These are phyloP conservation scores for Chesias legatella DNA, from an alignment of 2,888 invertebrate species.

Conservation along the genomic window DNA sequence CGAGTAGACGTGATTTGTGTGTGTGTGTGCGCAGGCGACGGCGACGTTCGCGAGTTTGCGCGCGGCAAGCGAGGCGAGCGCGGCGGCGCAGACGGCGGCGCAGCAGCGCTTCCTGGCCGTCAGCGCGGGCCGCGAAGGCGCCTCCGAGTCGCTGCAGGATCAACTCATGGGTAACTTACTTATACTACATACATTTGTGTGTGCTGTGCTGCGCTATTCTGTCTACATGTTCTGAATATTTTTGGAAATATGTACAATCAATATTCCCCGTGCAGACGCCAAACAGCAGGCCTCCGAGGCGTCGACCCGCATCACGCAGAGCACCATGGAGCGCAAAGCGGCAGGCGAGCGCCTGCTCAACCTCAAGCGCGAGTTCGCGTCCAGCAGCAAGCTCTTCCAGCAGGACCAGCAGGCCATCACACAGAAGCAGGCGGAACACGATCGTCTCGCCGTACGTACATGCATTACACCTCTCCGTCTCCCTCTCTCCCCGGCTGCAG, in stretches of 20 bases:
- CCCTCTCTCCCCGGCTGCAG: too few species aligned
- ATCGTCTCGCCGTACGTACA: conserved; percentile 71
- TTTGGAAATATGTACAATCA: too few species aligned
- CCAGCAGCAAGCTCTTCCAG: conserved; percentile 83
- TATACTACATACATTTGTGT: too few species aligned
- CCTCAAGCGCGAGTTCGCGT: conserved; percentile 84
- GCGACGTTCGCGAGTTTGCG: conserved; percentile 85
- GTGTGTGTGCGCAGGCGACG: conserved; percentile 68
- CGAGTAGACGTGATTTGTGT: too few species aligned
- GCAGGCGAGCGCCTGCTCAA: conserved; percentile 81
- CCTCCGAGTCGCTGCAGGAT: conserved; percentile 91
- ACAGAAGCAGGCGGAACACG: conserved; percentile 42
- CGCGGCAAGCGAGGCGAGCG: conserved; percentile 83
- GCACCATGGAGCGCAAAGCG: conserved; percentile 86
- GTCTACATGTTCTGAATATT: too few species aligned
- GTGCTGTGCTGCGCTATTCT: too few species aligned
- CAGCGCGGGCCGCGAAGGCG: conserved; percentile 89
- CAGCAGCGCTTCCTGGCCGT: conserved; percentile 91
- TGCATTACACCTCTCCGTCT: too few species aligned
- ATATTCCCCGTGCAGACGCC: too few species aligned
- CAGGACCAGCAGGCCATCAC: conserved; percentile 82
- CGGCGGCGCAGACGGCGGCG: conserved; percentile 84
- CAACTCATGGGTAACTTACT: conserved; percentile 87
- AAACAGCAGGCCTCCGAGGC: conserved; percentile 88
- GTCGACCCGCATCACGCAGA: conserved; percentile 88